Evolutionary conservation across 2,113 vertebrate genomes (phyloP), one percentile per base, ranked within the genome.

Genomic region (Vulpes lagopus): DNA sequence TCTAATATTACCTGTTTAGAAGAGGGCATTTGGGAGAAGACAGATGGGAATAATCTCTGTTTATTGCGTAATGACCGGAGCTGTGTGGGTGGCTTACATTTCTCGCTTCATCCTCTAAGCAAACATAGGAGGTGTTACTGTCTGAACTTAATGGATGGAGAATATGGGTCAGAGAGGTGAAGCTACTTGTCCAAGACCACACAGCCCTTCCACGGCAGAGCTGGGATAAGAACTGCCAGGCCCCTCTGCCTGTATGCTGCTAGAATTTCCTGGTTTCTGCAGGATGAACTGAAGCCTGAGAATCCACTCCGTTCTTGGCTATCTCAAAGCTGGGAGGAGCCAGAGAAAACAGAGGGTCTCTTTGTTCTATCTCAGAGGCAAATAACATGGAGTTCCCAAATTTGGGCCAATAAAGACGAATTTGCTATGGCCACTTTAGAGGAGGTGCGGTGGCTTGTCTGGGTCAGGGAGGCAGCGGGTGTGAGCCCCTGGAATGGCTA

Each of bases 361-460:
- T 86, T 96, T 97, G 97, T 98, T 96, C 80, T 55, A 11, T 55
- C 83, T 49, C 67, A 53, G 57, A 96, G 89, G 95, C 93, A 89
- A 97, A 78, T 84, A 51, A 67, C 17, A 0, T 3, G 3, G 64
- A 12, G 89, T 89, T 93, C 84, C 86, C 86, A 82, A 94, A 64
- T 59, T 81, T 35, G 0, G 62, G 74, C 89, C 89, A 93, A 71
- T 94, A 55, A 94, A 85, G 93, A 92, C 87, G 71, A 96, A 96
- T 97, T 97, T 59, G 95, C 90, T 74, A 69, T 23, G 95, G 97
- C 57, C 87, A 49, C 89, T 89, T 94, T 62, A 76, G 94, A 95
- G 67, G 73, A 73, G 89, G 73, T 5, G 1, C 1, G 4, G 88
- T 0, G 10, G 89, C 51, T 67, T 32, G 69, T 71, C 59, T 53